Evolutionary conservation across 35 echinoderm and acorn worm genomes (phyloP).

Genomic region (Stichopus chloronotus): DNA sequence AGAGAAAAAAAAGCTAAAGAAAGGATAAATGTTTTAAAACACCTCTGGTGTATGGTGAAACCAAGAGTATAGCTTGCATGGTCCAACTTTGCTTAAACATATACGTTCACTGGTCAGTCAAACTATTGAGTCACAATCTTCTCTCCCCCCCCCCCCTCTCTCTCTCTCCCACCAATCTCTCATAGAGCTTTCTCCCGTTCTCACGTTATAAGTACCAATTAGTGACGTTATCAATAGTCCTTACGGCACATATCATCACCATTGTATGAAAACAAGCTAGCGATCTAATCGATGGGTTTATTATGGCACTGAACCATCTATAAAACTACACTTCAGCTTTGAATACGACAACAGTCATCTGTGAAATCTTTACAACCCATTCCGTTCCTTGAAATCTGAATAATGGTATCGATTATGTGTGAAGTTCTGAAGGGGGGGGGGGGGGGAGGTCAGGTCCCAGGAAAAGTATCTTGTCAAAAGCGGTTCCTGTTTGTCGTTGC

Average conservation of each 20-base stretch:
- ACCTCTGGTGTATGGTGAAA: too few species aligned
- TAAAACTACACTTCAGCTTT: neutral
- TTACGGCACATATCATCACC: neutral
- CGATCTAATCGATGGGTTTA: neutral
- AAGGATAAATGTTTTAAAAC: too few species aligned
- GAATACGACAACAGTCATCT: constrained; percentile 14
- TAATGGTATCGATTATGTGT: constrained; percentile 12
- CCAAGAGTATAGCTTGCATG: too few species aligned
- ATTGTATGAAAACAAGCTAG: neutral
- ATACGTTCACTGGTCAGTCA: too few species aligned
- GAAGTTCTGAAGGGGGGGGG: constrained; percentile 14
- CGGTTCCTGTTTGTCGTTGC: too few species aligned
- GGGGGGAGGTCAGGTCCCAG: neutral
- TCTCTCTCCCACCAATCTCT: too few species aligned
- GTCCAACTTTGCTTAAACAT: too few species aligned
- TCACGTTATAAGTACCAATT: neutral
- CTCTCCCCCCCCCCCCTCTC: too few species aligned
- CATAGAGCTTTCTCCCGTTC: neutral
- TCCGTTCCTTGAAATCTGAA: neutral
- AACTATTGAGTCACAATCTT: too few species aligned
- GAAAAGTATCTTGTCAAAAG: too few species aligned
- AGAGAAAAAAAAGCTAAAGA: too few species aligned
- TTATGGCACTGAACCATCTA: neutral
- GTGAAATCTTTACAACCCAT: neutral
- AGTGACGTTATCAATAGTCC: neutral